phyloP scores from a whole-genome alignment of 2,797 vertebrate genomes.

The Thripadectes ignobilis region DNA sequence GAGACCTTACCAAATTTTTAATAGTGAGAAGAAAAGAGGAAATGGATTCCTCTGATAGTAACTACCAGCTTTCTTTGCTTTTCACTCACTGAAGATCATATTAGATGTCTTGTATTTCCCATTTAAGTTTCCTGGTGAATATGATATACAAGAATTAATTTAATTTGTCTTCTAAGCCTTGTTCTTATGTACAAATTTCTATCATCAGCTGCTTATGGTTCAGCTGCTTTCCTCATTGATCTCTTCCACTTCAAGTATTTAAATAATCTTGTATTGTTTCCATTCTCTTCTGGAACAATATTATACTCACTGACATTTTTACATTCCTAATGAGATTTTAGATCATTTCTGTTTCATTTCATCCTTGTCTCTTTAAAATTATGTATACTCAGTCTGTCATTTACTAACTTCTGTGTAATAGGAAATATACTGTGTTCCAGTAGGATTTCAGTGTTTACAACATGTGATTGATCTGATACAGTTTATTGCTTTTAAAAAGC shows the following conservation, averaged over 20 bases:
- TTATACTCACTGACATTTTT: neutral
- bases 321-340: conserved; percentile 29
- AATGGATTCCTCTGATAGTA: neutral
- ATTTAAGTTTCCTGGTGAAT: neutral
- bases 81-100: neutral
- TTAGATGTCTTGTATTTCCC: neutral
- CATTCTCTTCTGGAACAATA: conserved; percentile 1
- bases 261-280: conserved; percentile 18
- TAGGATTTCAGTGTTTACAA: neutral
- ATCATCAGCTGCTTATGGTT: neutral
- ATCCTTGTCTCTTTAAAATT: neutral
- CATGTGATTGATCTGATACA: neutral
- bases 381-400: neutral
- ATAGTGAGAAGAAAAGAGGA: neutral
- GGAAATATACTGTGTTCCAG: neutral
- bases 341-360: neutral
- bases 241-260: neutral
- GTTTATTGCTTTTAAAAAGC: neutral
- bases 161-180: neutral
- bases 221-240: neutral
- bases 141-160: neutral
- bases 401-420: neutral
- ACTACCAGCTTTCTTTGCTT: neutral
- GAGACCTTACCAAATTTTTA: neutral
- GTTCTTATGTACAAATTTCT: neutral